A percentile compares a stretch with the other conserved stretches of the same genome.
Conservation (phyloP, 2,888 invertebrate species). For the Phalera bucephala region DNA sequence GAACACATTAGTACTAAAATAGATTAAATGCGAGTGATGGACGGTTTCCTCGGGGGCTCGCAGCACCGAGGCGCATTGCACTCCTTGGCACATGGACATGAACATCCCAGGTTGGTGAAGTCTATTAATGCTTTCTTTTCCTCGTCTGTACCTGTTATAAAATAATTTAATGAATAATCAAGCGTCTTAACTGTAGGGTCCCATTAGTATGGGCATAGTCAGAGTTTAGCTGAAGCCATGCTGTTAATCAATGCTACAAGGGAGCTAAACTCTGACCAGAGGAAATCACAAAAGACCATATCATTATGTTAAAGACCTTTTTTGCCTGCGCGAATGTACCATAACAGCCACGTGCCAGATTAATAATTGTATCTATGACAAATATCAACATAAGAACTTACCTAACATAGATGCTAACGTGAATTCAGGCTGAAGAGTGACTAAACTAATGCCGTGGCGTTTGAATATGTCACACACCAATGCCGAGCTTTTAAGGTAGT, state of each 20-base stretch:
- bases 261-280: too few relatives aligned
- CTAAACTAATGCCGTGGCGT: constrained; percentile 91
- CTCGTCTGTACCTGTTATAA: constrained; percentile 58
- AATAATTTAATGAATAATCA: neutral
- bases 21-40: constrained; percentile 59
- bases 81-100: constrained; percentile 73
- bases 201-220: too few relatives aligned
- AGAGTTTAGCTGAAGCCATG: too few relatives aligned
- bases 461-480: constrained; percentile 89
- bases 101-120: constrained; percentile 62
- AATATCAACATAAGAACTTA: constrained; percentile 31
- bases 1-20: neutral
- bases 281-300: too few relatives aligned
- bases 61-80: constrained; percentile 72
- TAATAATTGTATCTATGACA: too few relatives aligned
- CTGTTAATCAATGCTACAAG: too few relatives aligned
- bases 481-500: constrained; percentile 67
- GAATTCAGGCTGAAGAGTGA: constrained; percentile 95
- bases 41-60: constrained; percentile 49
- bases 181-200: neutral
- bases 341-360: too few relatives aligned
- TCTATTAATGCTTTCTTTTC: constrained; percentile 66
- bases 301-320: too few relatives aligned
- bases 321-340: too few relatives aligned
- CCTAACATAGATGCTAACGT: constrained; percentile 49